Evolutionary conservation across 1,140 invertebrate species (phyloP).

Genomic region (Caenorhabditis brenneri): DNA sequence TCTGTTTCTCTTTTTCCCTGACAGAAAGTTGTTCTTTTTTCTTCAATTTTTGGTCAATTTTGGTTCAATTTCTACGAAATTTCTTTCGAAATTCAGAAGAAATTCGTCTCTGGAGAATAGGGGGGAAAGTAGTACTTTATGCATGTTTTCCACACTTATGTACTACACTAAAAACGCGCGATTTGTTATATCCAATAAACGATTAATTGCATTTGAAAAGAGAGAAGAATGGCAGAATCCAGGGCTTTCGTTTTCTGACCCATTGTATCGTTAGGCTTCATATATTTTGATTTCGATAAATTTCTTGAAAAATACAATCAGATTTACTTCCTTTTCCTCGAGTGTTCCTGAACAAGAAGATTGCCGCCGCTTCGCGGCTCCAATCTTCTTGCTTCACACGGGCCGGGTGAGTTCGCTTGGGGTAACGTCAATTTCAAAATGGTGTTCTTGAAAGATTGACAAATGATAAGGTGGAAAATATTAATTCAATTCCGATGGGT

Average conservation of each 20-base stretch:
- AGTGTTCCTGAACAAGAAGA: too few species aligned
- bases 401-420: too few species aligned
- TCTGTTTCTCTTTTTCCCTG: neutral
- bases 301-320: too few species aligned
- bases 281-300: neutral
- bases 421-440: too few species aligned
- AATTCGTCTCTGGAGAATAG: neutral
- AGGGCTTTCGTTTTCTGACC: neutral
- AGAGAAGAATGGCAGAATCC: too few species aligned
- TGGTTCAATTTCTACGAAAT: neutral
- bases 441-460: too few species aligned
- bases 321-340: too few species aligned
- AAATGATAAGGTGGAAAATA: too few species aligned
- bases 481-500: too few species aligned
- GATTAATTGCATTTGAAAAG: neutral
- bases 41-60: neutral
- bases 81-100: neutral
- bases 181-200: neutral
- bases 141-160: slow-evolving; percentile 8
- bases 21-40: neutral
- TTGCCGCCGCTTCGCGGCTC: too few species aligned
- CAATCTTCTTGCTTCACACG: too few species aligned
- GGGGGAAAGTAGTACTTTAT: neutral
- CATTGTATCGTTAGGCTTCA: neutral
- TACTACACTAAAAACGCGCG: too few species aligned